A percentile compares a stretch with the other conserved stretches of the same genome.
These are phyloP conservation scores for Cyprinodon tularosa DNA, from an alignment of 2,113 vertebrate species.

Conservation along the genomic window DNA sequence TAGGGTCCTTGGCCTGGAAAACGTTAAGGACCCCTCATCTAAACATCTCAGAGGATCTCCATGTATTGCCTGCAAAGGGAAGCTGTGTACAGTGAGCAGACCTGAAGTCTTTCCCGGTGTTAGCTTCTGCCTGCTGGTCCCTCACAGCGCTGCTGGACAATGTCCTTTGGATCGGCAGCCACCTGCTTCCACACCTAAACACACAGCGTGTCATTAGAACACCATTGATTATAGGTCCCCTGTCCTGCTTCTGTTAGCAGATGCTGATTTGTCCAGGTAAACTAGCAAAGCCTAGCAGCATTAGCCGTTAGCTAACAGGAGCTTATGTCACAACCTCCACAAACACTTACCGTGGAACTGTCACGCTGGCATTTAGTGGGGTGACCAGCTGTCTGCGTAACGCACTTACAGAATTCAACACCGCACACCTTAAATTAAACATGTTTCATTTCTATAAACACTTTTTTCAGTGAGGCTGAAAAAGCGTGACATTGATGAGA, in stretches of 20 bases:
- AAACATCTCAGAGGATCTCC: not conserved
- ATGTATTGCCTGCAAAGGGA: not conserved
- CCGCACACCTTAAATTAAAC: conserved; percentile 53
- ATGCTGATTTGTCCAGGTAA: no score
- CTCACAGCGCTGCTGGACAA: conserved; percentile 53
- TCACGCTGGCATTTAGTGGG: conserved; percentile 18
- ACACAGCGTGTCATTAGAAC: not conserved
- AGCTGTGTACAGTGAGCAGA: not conserved
- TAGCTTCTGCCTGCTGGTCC: conserved; percentile 40
- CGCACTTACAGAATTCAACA: conserved; percentile 42
- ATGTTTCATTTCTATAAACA: conserved; percentile 31
- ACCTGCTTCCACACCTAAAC: conserved; percentile 44
- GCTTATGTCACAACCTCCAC: not conserved
- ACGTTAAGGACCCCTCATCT: not conserved
- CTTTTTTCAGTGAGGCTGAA: not conserved
- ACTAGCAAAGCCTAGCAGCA: not conserved
- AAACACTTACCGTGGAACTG: conserved; percentile 62
- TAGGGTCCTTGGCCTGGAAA: no score
- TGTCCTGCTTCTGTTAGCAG: not conserved
- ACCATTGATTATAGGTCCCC: not conserved
- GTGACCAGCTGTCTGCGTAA: conserved; percentile 49
- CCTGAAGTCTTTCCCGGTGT: conserved; percentile 65
- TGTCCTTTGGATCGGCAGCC: conserved; percentile 43
- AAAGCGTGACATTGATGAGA: conserved; percentile 71
- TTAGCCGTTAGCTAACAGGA: conserved; percentile 29